phyloP scores from a whole-genome alignment of 2,797 vertebrate species.

The Vespertilio murinus region DNA sequence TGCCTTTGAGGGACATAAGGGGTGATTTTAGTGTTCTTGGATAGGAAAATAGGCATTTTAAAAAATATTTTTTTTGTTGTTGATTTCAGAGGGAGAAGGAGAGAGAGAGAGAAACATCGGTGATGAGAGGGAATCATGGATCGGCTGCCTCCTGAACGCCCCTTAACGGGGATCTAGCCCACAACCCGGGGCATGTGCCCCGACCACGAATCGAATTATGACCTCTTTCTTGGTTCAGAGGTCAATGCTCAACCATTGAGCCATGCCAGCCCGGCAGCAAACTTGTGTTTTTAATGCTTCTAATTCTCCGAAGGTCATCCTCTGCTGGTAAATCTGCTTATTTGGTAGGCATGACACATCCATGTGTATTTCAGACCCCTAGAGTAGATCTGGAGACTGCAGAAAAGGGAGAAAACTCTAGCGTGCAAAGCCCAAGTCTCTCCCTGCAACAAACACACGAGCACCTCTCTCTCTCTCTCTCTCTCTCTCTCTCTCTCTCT shows the following conservation, averaged over 20 bases:
- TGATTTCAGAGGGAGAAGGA: no score
- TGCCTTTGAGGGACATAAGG: slow-evolving; percentile 27
- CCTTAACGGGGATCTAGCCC: no score
- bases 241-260: neutral
- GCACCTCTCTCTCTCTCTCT: neutral
- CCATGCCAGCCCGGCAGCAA: neutral
- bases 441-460: neutral
- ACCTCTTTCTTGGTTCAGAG: no score
- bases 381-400: neutral
- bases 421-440: neutral
- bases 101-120: no score
- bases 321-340: neutral
- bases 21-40: neutral
- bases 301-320: neutral
- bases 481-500: neutral
- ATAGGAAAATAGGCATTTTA: neutral
- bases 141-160: no score
- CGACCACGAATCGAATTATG: no score
- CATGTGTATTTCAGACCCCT: slow-evolving; percentile 18
- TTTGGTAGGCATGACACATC: neutral
- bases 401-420: neutral
- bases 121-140: no score
- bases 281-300: slow-evolving; percentile 51
- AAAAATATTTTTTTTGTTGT: no score
- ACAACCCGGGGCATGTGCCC: no score